A percentile compares a stretch with the other conserved stretches of the same genome.
Evolutionary conservation across 2,797 vertebrate genomes (phyloP).

Genomic region (Sebastes cheni): DNA sequence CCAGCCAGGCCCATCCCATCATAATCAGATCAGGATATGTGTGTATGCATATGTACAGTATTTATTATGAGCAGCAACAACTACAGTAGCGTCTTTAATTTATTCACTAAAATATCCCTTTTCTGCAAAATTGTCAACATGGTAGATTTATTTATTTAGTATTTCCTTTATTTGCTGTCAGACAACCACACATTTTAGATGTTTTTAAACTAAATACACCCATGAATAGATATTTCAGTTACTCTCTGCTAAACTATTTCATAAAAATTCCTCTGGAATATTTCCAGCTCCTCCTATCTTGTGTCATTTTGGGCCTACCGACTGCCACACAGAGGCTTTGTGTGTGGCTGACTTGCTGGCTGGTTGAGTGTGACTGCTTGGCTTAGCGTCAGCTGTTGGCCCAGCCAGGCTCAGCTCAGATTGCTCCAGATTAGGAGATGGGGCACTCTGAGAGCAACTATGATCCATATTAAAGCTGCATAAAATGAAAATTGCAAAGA

Average conservation of each 20-base stretch:
- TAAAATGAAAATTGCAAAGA: constrained; percentile 98
- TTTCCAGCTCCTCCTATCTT: not conserved
- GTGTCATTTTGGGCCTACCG: constrained; percentile 19
- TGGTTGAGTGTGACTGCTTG: constrained; percentile 76
- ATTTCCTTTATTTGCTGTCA: not conserved
- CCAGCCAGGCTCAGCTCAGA: constrained; percentile 87
- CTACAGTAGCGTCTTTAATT: not conserved
- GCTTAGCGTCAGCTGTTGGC: constrained; percentile 87
- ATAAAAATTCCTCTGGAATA: not conserved
- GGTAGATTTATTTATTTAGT: not conserved
- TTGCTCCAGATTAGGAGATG: constrained; percentile 91
- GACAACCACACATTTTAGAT: not conserved
- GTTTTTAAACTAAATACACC: not conserved
- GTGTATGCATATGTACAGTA: not conserved
- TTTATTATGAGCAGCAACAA: not conserved
- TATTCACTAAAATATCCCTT: not conserved
- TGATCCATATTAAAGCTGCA: constrained; percentile 96
- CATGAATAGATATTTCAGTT: not conserved
- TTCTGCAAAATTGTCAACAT: not conserved
- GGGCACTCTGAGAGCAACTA: constrained; percentile 83
- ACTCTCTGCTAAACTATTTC: constrained; percentile 1
- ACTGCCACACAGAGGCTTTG: constrained; percentile 48
- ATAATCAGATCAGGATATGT: constrained; percentile 11
- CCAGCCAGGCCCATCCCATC: not conserved
- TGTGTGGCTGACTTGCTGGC: constrained; percentile 58